Percentiles rank a stretch among this genome's conserved stretches.
phyloP scores from a whole-genome alignment of 1,140 invertebrate species.

The Gryllus bimaculatus region DNA sequence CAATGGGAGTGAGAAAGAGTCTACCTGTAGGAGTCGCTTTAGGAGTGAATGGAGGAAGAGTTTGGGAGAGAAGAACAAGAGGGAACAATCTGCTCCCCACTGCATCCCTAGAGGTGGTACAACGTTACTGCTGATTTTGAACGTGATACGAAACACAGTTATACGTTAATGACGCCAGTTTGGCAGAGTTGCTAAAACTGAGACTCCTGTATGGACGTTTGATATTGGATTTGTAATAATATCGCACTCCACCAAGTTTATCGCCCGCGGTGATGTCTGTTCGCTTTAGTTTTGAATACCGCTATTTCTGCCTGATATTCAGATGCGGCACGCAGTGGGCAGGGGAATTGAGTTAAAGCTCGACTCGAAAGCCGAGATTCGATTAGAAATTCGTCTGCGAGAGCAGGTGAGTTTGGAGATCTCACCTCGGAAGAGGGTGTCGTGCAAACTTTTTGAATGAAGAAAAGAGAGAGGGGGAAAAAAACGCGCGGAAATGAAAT shows the following conservation, averaged over 20 bases:
- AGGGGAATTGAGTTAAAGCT: not conserved
- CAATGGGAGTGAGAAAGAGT: too few relatives aligned
- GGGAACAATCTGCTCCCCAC: too few relatives aligned
- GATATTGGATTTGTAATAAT: conserved; percentile 2
- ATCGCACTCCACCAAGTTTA: not conserved
- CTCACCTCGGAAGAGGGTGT: too few relatives aligned
- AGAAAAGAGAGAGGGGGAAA: too few relatives aligned
- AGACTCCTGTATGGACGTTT: not conserved
- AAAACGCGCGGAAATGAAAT: too few relatives aligned
- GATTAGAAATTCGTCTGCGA: not conserved
- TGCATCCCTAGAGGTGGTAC: too few relatives aligned
- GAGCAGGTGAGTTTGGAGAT: too few relatives aligned
- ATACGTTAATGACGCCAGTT: not conserved
- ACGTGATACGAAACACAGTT: not conserved
- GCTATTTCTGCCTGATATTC: not conserved
- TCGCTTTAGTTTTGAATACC: not conserved
- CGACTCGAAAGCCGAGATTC: not conserved
- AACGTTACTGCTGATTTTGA: not conserved
- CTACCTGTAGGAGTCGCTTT: too few relatives aligned
- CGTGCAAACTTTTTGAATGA: too few relatives aligned
- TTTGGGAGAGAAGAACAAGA: too few relatives aligned
- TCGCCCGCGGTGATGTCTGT: not conserved
- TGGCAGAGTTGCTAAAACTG: not conserved
- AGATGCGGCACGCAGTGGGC: not conserved
- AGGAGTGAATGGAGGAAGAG: too few relatives aligned